Base-by-base conservation (phyloP, 37 sponge, comb jelly and placozoan genomes). In the Eunapius fragilis region DNA sequence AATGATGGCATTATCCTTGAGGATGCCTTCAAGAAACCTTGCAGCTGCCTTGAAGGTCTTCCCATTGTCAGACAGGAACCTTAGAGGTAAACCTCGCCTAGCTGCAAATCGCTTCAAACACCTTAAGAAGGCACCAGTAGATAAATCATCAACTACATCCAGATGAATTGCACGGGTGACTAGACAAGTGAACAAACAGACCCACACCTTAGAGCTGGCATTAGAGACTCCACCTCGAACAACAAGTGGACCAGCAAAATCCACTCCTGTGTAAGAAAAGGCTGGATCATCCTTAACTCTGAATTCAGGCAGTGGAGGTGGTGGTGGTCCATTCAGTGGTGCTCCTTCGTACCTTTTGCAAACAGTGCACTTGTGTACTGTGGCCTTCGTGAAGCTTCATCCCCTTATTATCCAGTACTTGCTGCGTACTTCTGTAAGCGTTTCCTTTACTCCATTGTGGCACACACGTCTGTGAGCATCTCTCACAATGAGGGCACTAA, bases 41-140 rank as follows among this genome's bases (percentile, higher is more conserved):
- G 58, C 58, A 13, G 58, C 77, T 0, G 76, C 67, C 68, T 84
- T 84, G 70, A 84, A 84, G 33, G 85, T 84, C 68, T 80, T 80
- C 4, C 78, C 78, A 33, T 77, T 77, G n/a, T 77, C 78, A 35
- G 78, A 77, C 10, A 77, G 12, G 37, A 77, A 37, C 78, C 14
- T 77, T 11, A 30, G 37, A 38, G 78, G 78, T 27, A 77, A 6
- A 3, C 78, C 78, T 19, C 78, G 7, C 24, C 78, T 30, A 25
- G 34, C 78, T 35, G 78, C 38, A 77, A 77, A 77, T 33, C 78
- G 78, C n/a, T 37, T 34, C 10, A 34, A 77, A 33, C 78, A 38
- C 27, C 38, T 30, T 48, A 77, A 12, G 38, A 77, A 77, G 11
- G 78, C 37, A 36, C 37, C 10, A 3, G 78, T 77, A 12, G 37